phyloP scores from a whole-genome alignment of 2,888 invertebrate genomes.

The Artemia sinica region DNA sequence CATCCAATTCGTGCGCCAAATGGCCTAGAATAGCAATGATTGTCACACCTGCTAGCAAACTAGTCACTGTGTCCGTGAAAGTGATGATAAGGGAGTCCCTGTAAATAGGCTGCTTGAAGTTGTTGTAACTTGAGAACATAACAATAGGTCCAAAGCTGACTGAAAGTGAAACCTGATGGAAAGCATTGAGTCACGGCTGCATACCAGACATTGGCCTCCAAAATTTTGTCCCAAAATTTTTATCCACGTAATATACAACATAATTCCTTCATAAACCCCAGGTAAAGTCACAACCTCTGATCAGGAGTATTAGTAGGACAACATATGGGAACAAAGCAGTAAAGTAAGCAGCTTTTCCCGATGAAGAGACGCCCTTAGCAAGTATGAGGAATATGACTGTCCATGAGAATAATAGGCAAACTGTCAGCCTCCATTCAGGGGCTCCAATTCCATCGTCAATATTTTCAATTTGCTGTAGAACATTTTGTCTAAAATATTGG shows the following conservation, averaged over 20 bases:
- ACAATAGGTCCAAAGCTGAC: constrained; percentile 24
- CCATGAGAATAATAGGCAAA: constrained; percentile 51
- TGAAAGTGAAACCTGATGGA: constrained; percentile 21
- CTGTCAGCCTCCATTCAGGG: constrained; percentile 49
- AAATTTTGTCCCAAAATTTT: constrained; percentile 53
- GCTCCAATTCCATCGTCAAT: constrained; percentile 40
- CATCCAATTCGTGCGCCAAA: constrained; percentile 46
- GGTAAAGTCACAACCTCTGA: constrained; percentile 45
- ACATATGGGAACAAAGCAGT: constrained; percentile 68
- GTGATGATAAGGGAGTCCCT: constrained; percentile 20
- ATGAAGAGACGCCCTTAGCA: too few relatives aligned
- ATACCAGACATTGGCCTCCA: constrained; percentile 46
- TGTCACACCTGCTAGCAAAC: constrained; percentile 20
- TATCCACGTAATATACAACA: constrained; percentile 63
- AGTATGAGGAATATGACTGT: too few relatives aligned
- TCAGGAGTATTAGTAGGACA: constrained; percentile 54
- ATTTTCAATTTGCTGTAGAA: constrained; percentile 32
- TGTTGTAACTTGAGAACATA: constrained; percentile 24
- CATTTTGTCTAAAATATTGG: constrained; percentile 18
- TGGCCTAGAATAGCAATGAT: constrained; percentile 61
- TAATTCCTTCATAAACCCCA: constrained; percentile 53
- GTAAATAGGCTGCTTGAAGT: constrained; percentile 19
- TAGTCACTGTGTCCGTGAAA: constrained; percentile 22
- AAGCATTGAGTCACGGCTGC: constrained; percentile 22
- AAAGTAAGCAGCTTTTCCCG: constrained; percentile 61